Base-by-base conservation (phyloP, 2,888 invertebrate genomes). In the Eupithecia pulchellata region DNA sequence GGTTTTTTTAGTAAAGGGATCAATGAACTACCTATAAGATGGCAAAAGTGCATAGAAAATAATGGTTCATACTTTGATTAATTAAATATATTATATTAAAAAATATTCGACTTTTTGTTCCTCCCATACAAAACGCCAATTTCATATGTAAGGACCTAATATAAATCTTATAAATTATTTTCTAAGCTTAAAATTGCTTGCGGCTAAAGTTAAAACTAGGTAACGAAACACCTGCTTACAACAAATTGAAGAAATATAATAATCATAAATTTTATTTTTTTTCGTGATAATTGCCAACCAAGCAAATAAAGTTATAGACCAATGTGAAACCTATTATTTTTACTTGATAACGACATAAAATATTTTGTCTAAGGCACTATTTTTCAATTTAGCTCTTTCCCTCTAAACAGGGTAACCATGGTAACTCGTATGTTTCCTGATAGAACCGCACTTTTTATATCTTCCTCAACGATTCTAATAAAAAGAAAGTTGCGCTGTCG, bases 391-490 rank as follows among this genome's bases (percentile, higher is more conserved):
- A 5, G 8, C 58, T 9, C 30, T 58, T n/a, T 30, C 32, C 6
- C 30, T 30, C n/a, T 3, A 11, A n/a, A 60, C 9, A 5, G n/a
- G n/a, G n/a, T n/a, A n/a, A n/a, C 25, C 20, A n/a, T 34, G 34
- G 9, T 11, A 30, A 61, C 61, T 32, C 36, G 61, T 61, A 36
- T 61, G 61, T 32, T 61, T 20, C 60, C 61, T 34, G 29, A 36
- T 61, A 61, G 61, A 20, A 36, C 13, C 34, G 20, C 25, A 80
- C 83, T 84, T 86, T 81, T 85, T 84, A 84, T 84, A 80, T 84
- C 75, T 81, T 81, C 83, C 86, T 88, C 85, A 85, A 86, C 76
- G 74, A 76, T 83, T 81, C 84, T 88, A 90, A 91, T 91, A 90
- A 91, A 88, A 82, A 87, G 80, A 86, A 89, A 87, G 86, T 88